Percentiles rank a stretch among this genome's conserved stretches.
These are phyloP conservation scores for Drosophila tristis DNA, from an alignment of 1,140 invertebrate genomes.

Conservation along the genomic window DNA sequence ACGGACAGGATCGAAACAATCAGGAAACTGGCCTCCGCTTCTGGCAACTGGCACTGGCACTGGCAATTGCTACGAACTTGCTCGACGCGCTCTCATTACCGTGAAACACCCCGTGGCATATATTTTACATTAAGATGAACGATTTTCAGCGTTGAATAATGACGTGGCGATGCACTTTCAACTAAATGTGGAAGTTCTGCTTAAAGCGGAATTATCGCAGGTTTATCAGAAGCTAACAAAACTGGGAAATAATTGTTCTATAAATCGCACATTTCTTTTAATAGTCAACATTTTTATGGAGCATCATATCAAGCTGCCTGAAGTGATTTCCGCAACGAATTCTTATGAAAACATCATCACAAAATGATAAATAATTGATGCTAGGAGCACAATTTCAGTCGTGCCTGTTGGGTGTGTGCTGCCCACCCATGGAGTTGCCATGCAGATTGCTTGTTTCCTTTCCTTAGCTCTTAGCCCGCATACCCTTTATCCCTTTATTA, in stretches of 20 bases:
- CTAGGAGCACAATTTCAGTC: slow-evolving; percentile 15
- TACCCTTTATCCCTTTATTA: slow-evolving; percentile 9
- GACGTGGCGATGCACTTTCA: no score
- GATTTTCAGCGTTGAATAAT: no score
- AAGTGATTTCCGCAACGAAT: not conserved
- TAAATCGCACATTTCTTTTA: no score
- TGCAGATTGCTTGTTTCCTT: slow-evolving; percentile 16
- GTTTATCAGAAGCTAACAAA: no score
- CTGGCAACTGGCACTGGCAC: slow-evolving; percentile 24
- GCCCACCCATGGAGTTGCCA: slow-evolving; percentile 13
- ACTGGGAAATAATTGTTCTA: no score
- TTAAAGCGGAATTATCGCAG: no score
- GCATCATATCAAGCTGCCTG: no score
- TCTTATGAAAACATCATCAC: slow-evolving; percentile 17
- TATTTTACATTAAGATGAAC: slow-evolving; percentile 5
- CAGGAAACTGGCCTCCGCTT: slow-evolving; percentile 44
- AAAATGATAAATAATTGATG: slow-evolving; percentile 37
- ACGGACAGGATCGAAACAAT: slow-evolving; percentile 27
- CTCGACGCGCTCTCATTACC: slow-evolving; percentile 56
- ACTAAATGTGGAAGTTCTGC: no score
- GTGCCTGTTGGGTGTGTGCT: slow-evolving; percentile 1
- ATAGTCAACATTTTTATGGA: no score
- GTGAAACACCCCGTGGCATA: slow-evolving; percentile 54
- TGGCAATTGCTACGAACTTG: slow-evolving; percentile 48
- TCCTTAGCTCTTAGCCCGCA: slow-evolving; percentile 6